A percentile compares a stretch with the other conserved stretches of the same genome.
Evolutionary conservation across 2,888 invertebrate genomes (phyloP).

Genomic region (Standfussiana lucernea): DNA sequence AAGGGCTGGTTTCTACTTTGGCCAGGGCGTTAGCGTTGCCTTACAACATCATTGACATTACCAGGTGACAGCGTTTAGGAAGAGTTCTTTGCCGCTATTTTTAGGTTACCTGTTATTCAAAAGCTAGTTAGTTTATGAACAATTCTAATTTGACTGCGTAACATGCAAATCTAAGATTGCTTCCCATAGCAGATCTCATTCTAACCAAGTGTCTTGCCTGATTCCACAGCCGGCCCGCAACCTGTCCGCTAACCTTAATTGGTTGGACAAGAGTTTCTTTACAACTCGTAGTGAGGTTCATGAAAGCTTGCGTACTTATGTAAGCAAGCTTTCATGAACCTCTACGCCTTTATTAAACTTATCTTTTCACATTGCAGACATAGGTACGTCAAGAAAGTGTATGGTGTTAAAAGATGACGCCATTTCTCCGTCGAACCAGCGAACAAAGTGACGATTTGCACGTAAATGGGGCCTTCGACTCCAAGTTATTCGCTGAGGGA

Average conservation of each 20-base stretch:
- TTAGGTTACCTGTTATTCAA: no score
- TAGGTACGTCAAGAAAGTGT: slow-evolving; percentile 12
- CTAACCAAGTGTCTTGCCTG: not conserved
- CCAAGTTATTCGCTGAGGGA: slow-evolving; percentile 29
- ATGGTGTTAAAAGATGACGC: slow-evolving; percentile 46
- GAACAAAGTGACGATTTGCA: slow-evolving; percentile 61
- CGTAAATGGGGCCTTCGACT: slow-evolving; percentile 48
- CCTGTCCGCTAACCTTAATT: not conserved
- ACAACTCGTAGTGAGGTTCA: no score
- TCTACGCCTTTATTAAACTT: not conserved
- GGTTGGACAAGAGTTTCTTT: not conserved
- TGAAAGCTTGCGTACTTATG: no score
- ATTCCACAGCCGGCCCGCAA: not conserved
- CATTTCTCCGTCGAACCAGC: slow-evolving; percentile 33
- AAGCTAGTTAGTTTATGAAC: not conserved
- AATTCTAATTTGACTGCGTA: not conserved
- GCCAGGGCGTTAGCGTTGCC: not conserved
- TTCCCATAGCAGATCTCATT: not conserved
- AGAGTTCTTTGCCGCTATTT: not conserved
- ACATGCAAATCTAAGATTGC: not conserved
- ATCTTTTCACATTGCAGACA: not conserved
- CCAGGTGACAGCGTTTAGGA: not conserved
- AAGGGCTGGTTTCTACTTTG: not conserved
- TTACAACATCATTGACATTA: no score
- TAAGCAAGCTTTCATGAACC: no score